A percentile compares a stretch with the other conserved stretches of the same genome.
phyloP scores from a whole-genome alignment of 2,888 invertebrate species.

The Nomada ferruginata region DNA sequence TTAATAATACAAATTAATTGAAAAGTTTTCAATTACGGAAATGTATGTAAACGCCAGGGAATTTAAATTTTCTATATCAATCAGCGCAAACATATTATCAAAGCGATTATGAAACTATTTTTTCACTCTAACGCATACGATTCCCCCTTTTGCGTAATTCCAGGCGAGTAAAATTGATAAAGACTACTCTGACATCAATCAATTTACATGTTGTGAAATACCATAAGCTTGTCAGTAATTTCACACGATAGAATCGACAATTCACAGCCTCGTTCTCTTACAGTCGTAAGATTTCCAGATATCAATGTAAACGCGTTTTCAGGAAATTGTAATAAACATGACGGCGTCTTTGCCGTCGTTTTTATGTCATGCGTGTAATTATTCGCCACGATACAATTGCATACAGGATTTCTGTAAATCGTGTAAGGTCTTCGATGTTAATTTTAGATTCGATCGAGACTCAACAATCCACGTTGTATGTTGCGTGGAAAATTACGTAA shows the following conservation, averaged over 20 bases:
- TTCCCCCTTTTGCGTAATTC: background rate
- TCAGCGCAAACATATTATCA: background rate
- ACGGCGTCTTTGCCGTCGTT: background rate
- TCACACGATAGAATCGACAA: background rate
- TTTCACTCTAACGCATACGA: background rate
- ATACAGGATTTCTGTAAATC: background rate
- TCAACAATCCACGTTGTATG: background rate
- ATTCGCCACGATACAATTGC: background rate
- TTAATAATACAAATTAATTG: too few species aligned
- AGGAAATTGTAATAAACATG: background rate
- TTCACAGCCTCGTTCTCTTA: background rate
- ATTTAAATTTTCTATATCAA: background rate
- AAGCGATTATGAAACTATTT: background rate
- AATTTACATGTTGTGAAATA: slow-evolving; percentile 3
- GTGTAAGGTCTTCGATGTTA: background rate
- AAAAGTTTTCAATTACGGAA: too few species aligned
- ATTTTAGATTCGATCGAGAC: slow-evolving; percentile 10
- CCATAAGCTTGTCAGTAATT: background rate
- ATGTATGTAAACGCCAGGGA: too few species aligned
- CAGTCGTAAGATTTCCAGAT: background rate
- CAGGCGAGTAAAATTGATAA: background rate
- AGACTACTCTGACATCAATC: background rate
- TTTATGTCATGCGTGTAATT: background rate
- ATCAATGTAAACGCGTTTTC: background rate
- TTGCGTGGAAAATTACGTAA: slow-evolving; percentile 8